Evolutionary conservation across 1,140 invertebrate genomes (phyloP), one percentile per base, ranked within the genome.

Genomic region (Drosophila nigrodunni): DNA sequence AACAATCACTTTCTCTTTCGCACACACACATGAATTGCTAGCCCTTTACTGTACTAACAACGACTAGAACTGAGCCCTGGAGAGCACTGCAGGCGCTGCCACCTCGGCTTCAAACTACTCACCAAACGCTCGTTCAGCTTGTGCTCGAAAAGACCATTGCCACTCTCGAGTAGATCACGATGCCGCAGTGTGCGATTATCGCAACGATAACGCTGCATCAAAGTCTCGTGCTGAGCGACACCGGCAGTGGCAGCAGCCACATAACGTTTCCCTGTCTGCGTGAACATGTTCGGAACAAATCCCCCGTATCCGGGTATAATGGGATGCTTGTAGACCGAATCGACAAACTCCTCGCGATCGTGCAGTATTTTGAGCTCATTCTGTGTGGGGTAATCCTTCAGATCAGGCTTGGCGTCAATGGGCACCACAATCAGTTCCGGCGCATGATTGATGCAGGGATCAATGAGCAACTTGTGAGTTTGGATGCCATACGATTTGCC

Each of bases 291-390:
- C 1, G 95, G 96, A 49, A 96, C 93, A 74, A 95, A 96, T 25
- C 95, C 96, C 90, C 95, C 94, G 90, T 96, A 96, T 52, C 95
- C 94, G 7, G 95, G 95, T 59, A 95, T 93, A 78, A 95, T 94
- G 2, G 95, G 95, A 93, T 96, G 94, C 58, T 94, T 93, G 86
- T 95, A 96, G 39, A 95, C 93, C 0, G 95, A 92, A 91, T 96
- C 95, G 1, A 94, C 94, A 66, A 94, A 93, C 44, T 94, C 92
- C 60, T 94, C 94, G 54, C 95, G 93, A 2, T 94, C 93, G 54
- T 95, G 94, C 1, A 96, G 94, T 1, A 94, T 88, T 58, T 95
- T 94, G 18, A 96, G 93, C 61, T 95, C 95, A 46, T 91, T 93
- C 80, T 94, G 93, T 0, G 94, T 93, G 13, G 95, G 95, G 65